Evolutionary conservation across 2,113 vertebrate species (phyloP).

Genomic region (Donacobius atricapilla): DNA sequence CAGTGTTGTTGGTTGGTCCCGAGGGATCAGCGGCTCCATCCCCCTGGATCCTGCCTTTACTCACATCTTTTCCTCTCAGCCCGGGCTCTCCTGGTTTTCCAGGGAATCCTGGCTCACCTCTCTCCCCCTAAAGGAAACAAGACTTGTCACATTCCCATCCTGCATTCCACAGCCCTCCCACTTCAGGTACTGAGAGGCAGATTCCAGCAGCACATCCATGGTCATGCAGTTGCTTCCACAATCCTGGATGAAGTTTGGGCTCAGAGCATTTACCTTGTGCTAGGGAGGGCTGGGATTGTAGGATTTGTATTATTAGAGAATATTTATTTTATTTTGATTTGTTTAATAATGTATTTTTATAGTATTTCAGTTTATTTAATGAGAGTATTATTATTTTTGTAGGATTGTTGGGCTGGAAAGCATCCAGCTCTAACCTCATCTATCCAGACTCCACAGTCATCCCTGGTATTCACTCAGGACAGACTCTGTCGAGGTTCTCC

Average conservation of each 20-base stretch:
- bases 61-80: slow-evolving; percentile 95
- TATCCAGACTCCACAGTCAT: rapidly evolving
- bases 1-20: background rate
- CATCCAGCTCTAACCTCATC: background rate
- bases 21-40: background rate
- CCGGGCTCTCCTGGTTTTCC: slow-evolving; percentile 79
- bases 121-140: slow-evolving; percentile 75
- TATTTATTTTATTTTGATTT: background rate
- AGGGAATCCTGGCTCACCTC: slow-evolving; percentile 71
- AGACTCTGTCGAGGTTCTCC: background rate
- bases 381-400: background rate
- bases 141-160: background rate
- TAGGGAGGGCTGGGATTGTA: background rate
- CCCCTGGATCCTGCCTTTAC: slow-evolving; percentile 69
- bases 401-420: background rate
- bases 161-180: background rate
- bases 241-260: background rate
- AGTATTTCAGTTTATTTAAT: background rate
- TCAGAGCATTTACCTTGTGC: background rate
- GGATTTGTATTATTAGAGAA: background rate
- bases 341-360: background rate
- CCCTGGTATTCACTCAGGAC: background rate
- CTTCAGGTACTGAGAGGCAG: rapidly evolving
- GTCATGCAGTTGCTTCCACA: background rate
- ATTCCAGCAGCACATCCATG: background rate